Evolutionary conservation across 2,797 vertebrate genomes (phyloP).

Genomic region (Bucorvus abyssinicus): DNA sequence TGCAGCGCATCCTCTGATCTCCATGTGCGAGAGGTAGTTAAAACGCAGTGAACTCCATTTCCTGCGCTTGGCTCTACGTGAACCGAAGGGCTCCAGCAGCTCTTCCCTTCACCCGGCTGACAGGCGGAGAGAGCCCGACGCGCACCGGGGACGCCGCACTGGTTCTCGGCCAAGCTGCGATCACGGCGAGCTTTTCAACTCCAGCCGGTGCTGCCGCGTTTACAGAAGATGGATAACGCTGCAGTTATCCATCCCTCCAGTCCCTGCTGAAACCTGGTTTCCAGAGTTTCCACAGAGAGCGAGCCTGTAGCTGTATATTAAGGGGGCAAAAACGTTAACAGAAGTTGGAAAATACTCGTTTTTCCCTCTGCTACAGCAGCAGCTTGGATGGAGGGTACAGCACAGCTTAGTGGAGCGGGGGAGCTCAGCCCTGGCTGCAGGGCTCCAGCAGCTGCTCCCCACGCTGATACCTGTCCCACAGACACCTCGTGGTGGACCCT

Average conservation of each 20-base stretch:
- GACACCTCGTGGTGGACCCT: neutral
- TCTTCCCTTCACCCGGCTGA: neutral
- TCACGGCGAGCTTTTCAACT: neutral
- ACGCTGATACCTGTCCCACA: neutral
- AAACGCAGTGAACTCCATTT: neutral
- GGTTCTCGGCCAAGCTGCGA: neutral
- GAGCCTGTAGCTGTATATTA: neutral
- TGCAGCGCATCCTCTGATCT: neutral
- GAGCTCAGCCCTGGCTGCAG: neutral
- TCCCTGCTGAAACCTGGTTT: neutral
- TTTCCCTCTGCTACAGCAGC: neutral
- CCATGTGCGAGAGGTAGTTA: rapidly evolving
- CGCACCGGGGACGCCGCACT: neutral
- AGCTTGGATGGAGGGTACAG: rapidly evolving
- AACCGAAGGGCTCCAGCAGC: neutral
- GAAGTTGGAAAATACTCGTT: neutral
- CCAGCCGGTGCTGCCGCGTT: neutral
- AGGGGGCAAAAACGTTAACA: neutral
- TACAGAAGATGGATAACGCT: neutral
- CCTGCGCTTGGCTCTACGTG: neutral
- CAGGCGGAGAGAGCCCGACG: neutral
- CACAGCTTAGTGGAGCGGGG: neutral
- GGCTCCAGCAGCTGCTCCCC: neutral
- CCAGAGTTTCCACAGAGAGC: neutral
- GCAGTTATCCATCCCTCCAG: no score